phyloP scores from a whole-genome alignment of 2,797 vertebrate genomes.

The Tiaroga cobitis region DNA sequence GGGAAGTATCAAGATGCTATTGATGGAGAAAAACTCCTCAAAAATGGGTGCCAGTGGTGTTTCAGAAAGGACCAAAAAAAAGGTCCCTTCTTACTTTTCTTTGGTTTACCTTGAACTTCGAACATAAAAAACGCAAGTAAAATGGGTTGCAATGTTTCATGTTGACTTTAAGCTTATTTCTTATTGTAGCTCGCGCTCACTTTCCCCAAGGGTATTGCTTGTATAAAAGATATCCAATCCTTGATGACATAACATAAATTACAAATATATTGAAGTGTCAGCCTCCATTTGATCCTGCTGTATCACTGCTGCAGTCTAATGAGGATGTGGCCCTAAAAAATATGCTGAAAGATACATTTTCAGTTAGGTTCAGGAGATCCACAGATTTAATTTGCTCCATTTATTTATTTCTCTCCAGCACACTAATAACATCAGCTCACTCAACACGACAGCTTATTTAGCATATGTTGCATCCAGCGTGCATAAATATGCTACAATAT shows the following conservation, averaged over 20 bases:
- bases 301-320: conserved; percentile 24
- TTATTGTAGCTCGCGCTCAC: background rate
- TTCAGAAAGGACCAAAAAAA: background rate
- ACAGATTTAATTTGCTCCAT: conserved; percentile 46
- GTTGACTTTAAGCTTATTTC: conserved; percentile 4
- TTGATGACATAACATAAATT: background rate
- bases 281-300: conserved; percentile 10
- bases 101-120: background rate
- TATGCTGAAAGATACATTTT: background rate
- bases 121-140: background rate
- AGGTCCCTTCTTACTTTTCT: background rate
- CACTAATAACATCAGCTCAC: conserved; percentile 55
- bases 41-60: background rate
- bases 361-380: conserved; percentile 18
- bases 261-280: conserved; percentile 20
- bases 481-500: background rate
- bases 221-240: conserved; percentile 3
- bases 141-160: background rate
- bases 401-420: conserved; percentile 71
- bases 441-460: conserved; percentile 61
- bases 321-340: conserved; percentile 3
- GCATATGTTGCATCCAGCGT: background rate
- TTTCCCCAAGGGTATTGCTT: background rate
- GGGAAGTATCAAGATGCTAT: background rate
- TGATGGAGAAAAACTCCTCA: background rate